Evolutionary conservation across 2,113 vertebrate species (phyloP).

Genomic region (Lepidothrix coronata): DNA sequence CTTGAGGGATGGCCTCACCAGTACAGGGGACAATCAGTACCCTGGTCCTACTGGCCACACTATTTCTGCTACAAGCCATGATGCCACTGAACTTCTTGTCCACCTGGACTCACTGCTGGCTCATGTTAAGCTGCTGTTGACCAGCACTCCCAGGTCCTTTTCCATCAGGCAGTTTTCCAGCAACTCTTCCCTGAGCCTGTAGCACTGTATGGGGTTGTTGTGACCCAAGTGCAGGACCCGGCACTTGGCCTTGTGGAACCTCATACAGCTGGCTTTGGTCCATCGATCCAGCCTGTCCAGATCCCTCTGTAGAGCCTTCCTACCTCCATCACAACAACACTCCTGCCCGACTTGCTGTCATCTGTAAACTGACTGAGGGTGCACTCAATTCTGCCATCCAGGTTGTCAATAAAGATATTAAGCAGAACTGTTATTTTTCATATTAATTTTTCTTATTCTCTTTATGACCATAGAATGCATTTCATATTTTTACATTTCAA

Average conservation of each 20-base stretch:
- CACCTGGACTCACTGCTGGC: not conserved
- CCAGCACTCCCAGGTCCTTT: not conserved
- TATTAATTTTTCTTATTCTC: not conserved
- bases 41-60: not conserved
- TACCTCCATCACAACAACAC: not conserved
- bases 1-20: not conserved
- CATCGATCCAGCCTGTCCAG: not conserved
- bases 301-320: not conserved
- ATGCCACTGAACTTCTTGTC: not conserved
- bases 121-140: not conserved
- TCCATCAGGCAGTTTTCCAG: not conserved
- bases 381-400: not conserved
- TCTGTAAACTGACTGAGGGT: not conserved
- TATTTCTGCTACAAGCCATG: not conserved
- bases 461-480: not conserved
- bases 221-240: not conserved
- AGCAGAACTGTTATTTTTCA: not conserved
- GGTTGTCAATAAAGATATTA: not conserved
- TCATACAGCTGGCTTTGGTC: not conserved
- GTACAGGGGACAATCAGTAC: not conserved
- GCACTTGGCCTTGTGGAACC: not conserved
- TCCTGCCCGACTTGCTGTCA: not conserved
- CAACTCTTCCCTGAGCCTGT: not conserved
- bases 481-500: not conserved
- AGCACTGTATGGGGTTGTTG: not conserved